Evolutionary conservation across 2,888 invertebrate species (phyloP).

Genomic region (Drosophila pullipes): DNA sequence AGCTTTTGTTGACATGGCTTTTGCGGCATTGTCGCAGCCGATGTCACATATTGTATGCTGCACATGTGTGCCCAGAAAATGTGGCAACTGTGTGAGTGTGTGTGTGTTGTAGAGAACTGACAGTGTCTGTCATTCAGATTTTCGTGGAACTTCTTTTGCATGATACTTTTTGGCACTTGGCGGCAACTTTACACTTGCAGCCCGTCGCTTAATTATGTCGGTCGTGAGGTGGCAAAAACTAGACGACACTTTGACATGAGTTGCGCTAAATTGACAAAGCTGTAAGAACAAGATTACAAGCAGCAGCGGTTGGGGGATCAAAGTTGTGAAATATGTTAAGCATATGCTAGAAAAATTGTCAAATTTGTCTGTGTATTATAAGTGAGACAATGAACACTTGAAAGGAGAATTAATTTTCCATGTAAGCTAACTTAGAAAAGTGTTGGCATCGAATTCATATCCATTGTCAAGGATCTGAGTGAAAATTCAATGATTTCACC

Average conservation of each 20-base stretch:
- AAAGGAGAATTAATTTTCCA: background rate
- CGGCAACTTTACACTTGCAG: conserved; percentile 54
- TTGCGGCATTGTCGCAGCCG: conserved; percentile 74
- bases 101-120: conserved; percentile 56
- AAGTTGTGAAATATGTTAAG: background rate
- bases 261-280: conserved; percentile 49
- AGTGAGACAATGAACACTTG: background rate
- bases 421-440: background rate
- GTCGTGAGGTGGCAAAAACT: conserved; percentile 51
- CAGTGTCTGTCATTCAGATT: conserved; percentile 71
- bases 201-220: conserved; percentile 72
- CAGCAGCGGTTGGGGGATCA: background rate
- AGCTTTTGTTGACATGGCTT: conserved; percentile 73
- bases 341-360: conserved; percentile 16
- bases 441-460: background rate
- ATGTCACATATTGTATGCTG: conserved; percentile 70
- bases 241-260: conserved; percentile 64
- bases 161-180: conserved; percentile 60
- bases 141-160: conserved; percentile 56
- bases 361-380: background rate
- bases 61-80: conserved; percentile 43
- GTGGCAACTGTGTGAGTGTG: conserved; percentile 14
- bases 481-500: background rate
- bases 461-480: background rate
- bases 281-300: background rate